These are phyloP conservation scores for Zelostemma sp. DNA, from an alignment of 1,140 invertebrate species.

Conservation along the genomic window DNA sequence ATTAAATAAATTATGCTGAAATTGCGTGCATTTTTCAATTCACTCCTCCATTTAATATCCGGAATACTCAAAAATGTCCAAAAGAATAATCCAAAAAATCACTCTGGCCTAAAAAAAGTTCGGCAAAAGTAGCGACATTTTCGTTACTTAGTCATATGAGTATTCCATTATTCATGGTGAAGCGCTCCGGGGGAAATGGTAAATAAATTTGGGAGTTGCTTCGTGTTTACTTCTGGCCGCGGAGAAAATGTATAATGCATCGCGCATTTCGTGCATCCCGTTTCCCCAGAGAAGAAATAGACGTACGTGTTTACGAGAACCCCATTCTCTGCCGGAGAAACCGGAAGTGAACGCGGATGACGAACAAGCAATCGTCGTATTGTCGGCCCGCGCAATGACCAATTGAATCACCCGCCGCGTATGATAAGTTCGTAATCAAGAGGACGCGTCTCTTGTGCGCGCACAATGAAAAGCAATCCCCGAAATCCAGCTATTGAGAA, in stretches of 20 bases:
- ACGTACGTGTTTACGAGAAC: conserved; percentile 46
- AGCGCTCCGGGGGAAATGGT: conserved; percentile 37
- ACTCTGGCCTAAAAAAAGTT: no score
- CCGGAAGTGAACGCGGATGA: conserved; percentile 41
- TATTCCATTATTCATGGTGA: conserved; percentile 44
- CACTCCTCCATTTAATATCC: no score
- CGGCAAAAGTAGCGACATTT: conserved; percentile 9
- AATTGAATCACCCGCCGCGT: conserved; percentile 22
- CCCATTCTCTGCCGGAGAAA: conserved; percentile 36
- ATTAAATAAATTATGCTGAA: no score
- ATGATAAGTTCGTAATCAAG: conserved; percentile 12
- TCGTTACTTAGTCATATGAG: conserved; percentile 29
- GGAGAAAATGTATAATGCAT: conserved; percentile 48
- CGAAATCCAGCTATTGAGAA: no score
- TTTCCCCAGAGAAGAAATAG: conserved; percentile 39
- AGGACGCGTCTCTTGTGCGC: neutral
- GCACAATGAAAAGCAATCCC: neutral
- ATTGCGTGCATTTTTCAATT: no score
- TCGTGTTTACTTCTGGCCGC: conserved; percentile 42
- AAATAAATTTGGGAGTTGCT: conserved; percentile 45
- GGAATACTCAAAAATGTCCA: no score
- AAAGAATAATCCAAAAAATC: neutral
- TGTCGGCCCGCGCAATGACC: conserved; percentile 13
- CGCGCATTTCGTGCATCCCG: conserved; percentile 33
- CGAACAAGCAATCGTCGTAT: conserved; percentile 42